Base-by-base conservation (phyloP, 2,113 vertebrate species). In the Platanista minor region DNA sequence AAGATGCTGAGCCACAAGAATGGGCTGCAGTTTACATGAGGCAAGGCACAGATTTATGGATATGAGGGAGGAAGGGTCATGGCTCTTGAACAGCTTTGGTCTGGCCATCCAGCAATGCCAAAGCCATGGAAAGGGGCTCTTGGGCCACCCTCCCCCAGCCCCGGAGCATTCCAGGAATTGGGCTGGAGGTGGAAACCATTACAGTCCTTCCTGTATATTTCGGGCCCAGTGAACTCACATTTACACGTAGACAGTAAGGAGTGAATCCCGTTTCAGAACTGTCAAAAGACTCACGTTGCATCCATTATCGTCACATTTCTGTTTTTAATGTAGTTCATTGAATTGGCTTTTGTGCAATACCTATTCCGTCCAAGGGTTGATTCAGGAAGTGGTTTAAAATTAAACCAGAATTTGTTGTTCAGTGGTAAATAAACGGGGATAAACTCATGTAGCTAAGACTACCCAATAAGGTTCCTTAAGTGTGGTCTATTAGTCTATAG, bases 191-290 rank as follows among this genome's bases (percentile, higher is more conserved):
- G 31, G 90, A 92, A n/a, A 20, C 52, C 36, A n/a, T 87, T 36
- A 39, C 14, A 17, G 41, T 52, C 43, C 25, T 84, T 80, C 46
- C 62, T 46, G 14, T 52, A 0, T 52, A 61, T 89, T 97, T 93
- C 78, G 83, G 74, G 82, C 71, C 62, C 78, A 87, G 5, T 75
- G 95, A 95, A 92, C 91, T 95, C 67, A 52, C 17, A 43, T 72
- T 77, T 61, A 49, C 66, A 75, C 69, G 31, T 75, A 90, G 92
- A 74, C 92, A 88, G 77, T n/a, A 2, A 75, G 81, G 66, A 92
- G 78, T 17, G 59, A 94, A 84, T 96, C 84, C 90, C 75, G 93
- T 95, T 93, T 95, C 84, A 80, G 87, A 97, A 87, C 95, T 87
- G 94, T 95, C 95, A 97, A 71, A 96, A 85, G 88, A 39, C 41